Evolutionary conservation across 2,797 vertebrate genomes (phyloP).

Genomic region (Onychomys torridus): DNA sequence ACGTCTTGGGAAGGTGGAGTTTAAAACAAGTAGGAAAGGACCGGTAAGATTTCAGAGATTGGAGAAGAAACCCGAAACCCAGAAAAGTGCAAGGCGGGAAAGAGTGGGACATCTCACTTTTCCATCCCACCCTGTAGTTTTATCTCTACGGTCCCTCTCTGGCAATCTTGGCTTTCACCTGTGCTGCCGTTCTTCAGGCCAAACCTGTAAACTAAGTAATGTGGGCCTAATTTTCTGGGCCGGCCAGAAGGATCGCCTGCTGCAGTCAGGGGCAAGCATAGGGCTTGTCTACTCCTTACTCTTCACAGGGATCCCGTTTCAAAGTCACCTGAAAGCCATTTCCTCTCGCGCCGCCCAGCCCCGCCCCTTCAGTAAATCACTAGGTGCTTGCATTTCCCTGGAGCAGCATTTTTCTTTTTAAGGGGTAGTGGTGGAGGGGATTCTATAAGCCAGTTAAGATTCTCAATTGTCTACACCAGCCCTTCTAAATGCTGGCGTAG

Average conservation of each 20-base stretch:
- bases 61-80: slow-evolving; percentile 6
- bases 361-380: slow-evolving; percentile 44
- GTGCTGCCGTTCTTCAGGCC: background rate
- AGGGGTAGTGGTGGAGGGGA: background rate
- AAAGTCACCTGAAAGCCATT: slow-evolving; percentile 82
- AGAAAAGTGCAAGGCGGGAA: background rate
- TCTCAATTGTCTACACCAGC: background rate
- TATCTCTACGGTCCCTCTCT: background rate
- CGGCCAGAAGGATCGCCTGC: background rate
- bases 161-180: background rate
- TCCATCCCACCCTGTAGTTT: background rate
- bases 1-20: slow-evolving; percentile 7
- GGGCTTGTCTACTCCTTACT: background rate
- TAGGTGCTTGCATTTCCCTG: background rate
- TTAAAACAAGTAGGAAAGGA: background rate
- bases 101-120: background rate
- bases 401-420: slow-evolving; percentile 4
- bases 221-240: background rate
- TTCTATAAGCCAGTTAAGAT: background rate
- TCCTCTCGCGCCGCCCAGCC: slow-evolving; percentile 55
- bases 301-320: slow-evolving; percentile 67
- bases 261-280: background rate
- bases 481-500: background rate
- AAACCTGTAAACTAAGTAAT: slow-evolving; percentile 48
- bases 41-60: background rate